A percentile compares a stretch with the other conserved stretches of the same genome.
These are phyloP conservation scores for Aphidius ervi DNA, from an alignment of 1,140 invertebrate genomes.

Conservation along the genomic window DNA sequence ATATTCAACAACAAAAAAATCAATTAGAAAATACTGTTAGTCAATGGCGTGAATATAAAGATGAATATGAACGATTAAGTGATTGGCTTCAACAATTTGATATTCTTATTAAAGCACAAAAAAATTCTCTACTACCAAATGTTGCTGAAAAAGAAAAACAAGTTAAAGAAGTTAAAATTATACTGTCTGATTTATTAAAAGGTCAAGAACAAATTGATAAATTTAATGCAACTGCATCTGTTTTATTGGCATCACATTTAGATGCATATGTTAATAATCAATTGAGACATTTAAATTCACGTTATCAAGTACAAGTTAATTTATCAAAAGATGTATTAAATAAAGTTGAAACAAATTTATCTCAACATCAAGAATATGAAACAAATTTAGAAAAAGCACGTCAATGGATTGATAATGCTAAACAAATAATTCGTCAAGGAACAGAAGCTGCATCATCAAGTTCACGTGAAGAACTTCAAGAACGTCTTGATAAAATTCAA, in stretches of 20 bases:
- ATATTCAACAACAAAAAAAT: constrained; percentile 80
- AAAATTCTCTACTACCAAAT: constrained; percentile 76
- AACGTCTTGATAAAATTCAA: constrained; percentile 76
- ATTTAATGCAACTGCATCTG: constrained; percentile 73
- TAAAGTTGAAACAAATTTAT: constrained; percentile 85
- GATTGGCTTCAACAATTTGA: constrained; percentile 94
- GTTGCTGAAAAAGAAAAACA: constrained; percentile 82
- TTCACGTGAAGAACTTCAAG: constrained; percentile 79
- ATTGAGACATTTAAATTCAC: constrained; percentile 81
- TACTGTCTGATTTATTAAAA: constrained; percentile 70
- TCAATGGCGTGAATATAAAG: constrained; percentile 86
- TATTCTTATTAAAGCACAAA: constrained; percentile 85
- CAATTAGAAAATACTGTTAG: constrained; percentile 76
- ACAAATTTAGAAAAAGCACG: constrained; percentile 74
- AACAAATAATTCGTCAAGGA: constrained; percentile 76
- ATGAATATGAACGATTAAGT: constrained; percentile 85
- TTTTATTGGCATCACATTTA: constrained; percentile 75
- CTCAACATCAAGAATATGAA: constrained; percentile 83
- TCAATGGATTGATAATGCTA: constrained; percentile 84
- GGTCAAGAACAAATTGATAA: constrained; percentile 82
- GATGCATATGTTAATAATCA: constrained; percentile 91
- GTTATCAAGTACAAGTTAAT: constrained; percentile 86
- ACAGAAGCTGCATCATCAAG: constrained; percentile 74
- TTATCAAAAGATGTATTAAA: constrained; percentile 89
- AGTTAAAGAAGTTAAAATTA: constrained; percentile 73